Evolutionary conservation across 2,797 vertebrate species (phyloP).

Genomic region (Lutjanus argentimaculatus): DNA sequence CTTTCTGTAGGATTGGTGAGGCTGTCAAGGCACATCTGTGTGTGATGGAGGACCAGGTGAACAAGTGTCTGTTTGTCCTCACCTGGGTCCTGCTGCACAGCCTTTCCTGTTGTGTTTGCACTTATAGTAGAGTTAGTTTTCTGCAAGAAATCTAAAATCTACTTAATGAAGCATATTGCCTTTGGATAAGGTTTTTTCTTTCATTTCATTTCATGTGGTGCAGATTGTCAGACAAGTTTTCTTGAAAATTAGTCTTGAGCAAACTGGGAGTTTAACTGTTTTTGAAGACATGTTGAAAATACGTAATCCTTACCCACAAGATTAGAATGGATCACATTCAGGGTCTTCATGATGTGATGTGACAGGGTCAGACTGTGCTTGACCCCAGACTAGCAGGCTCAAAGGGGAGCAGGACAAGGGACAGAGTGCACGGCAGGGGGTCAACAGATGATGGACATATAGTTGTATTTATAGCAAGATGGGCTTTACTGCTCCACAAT

Average conservation of each 20-base stretch:
- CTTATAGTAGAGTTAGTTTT: background rate
- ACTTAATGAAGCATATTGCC: background rate
- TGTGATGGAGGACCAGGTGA: conserved; percentile 78
- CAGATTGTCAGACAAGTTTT: conserved; percentile 2
- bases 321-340: conserved; percentile 25
- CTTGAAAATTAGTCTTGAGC: background rate
- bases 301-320: conserved; percentile 13
- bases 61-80: conserved; percentile 75
- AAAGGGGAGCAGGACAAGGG: conserved; percentile 70
- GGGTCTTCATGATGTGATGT: conserved; percentile 59
- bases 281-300: conserved; percentile 8
- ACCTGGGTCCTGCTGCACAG: conserved; percentile 52
- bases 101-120: conserved; percentile 25
- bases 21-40: conserved; percentile 74
- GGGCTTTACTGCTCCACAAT: conserved; percentile 12
- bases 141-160: conserved; percentile 8
- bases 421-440: conserved; percentile 46
- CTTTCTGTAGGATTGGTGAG: conserved; percentile 46
- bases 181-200: background rate
- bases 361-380: conserved; percentile 65
- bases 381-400: conserved; percentile 80
- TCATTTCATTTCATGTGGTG: too few relatives aligned
- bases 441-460: conserved; percentile 51
- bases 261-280: conserved; percentile 1
- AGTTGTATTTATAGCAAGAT: conserved; percentile 44